phyloP scores from a whole-genome alignment of 2,797 vertebrate genomes.

The Coendou prehensilis region DNA sequence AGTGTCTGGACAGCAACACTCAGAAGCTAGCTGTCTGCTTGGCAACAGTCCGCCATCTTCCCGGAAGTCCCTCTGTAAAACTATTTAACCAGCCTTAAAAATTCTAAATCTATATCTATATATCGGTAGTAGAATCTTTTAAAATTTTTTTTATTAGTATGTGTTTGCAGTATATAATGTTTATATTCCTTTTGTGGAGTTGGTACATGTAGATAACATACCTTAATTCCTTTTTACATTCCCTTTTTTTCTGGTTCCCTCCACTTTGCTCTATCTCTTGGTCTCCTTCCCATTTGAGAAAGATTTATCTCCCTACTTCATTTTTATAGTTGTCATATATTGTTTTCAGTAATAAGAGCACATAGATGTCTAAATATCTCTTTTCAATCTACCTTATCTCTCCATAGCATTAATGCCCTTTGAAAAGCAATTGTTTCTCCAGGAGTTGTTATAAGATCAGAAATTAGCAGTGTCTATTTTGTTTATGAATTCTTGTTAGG shows the following conservation, averaged over 20 bases:
- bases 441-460: not conserved
- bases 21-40: no score
- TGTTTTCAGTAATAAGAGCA: conserved; percentile 69
- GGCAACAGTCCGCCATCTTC: no score
- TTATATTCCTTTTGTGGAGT: not conserved
- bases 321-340: conserved; percentile 21
- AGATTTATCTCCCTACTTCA: not conserved
- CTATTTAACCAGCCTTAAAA: not conserved
- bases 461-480: conserved; percentile 41
- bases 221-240: not conserved
- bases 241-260: not conserved
- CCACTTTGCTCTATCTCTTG: not conserved
- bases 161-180: not conserved
- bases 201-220: not conserved
- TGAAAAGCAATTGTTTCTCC: conserved; percentile 50
- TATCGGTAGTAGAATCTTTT: not conserved
- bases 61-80: not conserved
- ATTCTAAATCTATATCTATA: not conserved
- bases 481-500: conserved; percentile 26
- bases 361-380: not conserved
- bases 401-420: conserved; percentile 10
- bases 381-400: not conserved
- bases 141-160: not conserved
- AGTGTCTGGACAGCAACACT: no score
- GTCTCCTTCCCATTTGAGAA: not conserved